Conservation (phyloP, 2,113 vertebrate genomes). For the Euleptes europaea region DNA sequence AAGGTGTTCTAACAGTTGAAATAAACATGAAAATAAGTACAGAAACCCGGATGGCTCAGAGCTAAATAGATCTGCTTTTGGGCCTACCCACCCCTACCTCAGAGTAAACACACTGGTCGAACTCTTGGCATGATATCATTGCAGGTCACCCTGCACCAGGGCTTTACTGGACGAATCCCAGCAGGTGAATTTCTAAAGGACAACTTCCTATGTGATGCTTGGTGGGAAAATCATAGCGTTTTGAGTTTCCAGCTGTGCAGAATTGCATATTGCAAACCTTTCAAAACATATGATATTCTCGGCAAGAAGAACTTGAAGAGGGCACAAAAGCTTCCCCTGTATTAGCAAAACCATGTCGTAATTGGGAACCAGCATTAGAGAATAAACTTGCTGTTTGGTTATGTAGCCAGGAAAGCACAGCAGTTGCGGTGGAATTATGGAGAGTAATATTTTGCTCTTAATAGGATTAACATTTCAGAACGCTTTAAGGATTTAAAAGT, state of each 20-base stretch:
- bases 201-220: conserved; percentile 55
- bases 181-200: conserved; percentile 59
- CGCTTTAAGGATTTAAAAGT: conserved; percentile 7
- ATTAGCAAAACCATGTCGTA: conserved; percentile 56
- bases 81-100: conserved; percentile 9
- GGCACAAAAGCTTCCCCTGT: conserved; percentile 41
- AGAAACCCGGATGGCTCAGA: background rate
- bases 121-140: conserved; percentile 29
- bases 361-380: conserved; percentile 42
- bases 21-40: conserved; percentile 37
- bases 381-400: conserved; percentile 36
- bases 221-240: conserved; percentile 56
- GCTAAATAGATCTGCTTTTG: conserved; percentile 31
- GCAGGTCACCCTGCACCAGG: conserved; percentile 29
- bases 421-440: conserved; percentile 24
- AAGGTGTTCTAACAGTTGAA: conserved; percentile 5
- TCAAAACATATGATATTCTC: conserved; percentile 64
- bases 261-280: conserved; percentile 55
- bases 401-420: conserved; percentile 32
- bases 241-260: conserved; percentile 56
- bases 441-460: conserved; percentile 39
- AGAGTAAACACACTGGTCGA: conserved; percentile 32
- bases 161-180: conserved; percentile 38
- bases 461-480: conserved; percentile 38
- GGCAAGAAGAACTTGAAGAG: conserved; percentile 50